These are phyloP conservation scores for Myanophis thanlyinensis DNA, from an alignment of 2,113 vertebrate genomes.

Conservation along the genomic window DNA sequence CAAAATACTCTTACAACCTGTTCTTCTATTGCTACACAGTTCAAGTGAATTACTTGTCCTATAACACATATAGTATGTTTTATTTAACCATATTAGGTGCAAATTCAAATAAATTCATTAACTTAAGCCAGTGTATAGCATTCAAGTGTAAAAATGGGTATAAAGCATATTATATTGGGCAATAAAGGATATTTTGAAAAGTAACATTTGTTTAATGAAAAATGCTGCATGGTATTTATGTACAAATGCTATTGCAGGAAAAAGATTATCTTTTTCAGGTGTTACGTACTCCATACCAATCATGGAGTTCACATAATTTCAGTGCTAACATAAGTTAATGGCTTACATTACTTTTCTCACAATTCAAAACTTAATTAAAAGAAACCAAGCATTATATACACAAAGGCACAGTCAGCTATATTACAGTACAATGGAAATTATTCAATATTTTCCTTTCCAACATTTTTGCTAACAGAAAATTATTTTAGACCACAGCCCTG, in stretches of 20 bases:
- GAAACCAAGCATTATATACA: conserved; percentile 58
- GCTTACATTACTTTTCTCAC: conserved; percentile 36
- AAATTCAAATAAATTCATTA: neutral
- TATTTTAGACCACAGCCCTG: conserved; percentile 18
- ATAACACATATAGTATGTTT: neutral
- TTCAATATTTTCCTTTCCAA: conserved; percentile 59
- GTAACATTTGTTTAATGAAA: conserved; percentile 47
- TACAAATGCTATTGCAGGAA: conserved; percentile 53
- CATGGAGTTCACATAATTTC: neutral
- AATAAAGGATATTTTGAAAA: conserved; percentile 44
- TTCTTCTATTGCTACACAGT: conserved; percentile 11
- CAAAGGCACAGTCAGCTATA: conserved; percentile 61
- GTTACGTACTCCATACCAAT: conserved; percentile 44
- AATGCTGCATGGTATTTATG: conserved; percentile 63
- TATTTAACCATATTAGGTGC: neutral
- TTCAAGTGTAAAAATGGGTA: conserved; percentile 44
- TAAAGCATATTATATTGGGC: conserved; percentile 52
- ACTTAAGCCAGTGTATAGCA: conserved; percentile 25
- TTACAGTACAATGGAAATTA: conserved; percentile 61
- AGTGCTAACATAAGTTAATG: conserved; percentile 31
- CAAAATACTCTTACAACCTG: conserved; percentile 43
- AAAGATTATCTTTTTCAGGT: conserved; percentile 35
- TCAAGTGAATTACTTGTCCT: neutral
- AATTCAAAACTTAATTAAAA: conserved; percentile 40
- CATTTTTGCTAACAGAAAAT: conserved; percentile 43